Evolutionary conservation across 2,888 invertebrate genomes (phyloP), one percentile per base, ranked within the genome.

Genomic region (Archips xylosteana): DNA sequence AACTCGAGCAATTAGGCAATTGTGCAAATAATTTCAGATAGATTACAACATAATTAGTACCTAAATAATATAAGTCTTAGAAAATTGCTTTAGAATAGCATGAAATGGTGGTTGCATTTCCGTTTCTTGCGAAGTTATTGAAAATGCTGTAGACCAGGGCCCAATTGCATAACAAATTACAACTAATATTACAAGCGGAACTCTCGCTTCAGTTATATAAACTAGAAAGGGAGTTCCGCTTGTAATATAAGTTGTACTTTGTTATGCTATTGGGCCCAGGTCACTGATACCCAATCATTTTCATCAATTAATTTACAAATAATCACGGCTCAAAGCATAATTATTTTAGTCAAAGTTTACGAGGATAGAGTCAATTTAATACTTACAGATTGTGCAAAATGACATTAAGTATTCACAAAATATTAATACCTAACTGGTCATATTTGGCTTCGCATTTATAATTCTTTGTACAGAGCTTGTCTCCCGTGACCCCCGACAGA

Each of bases 371-470:
- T 61, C 62, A 51, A 66, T 63, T 67, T 75, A 23, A 81, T 79
- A 39, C 39, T 39, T 39, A 81, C 77, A 80, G 76, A 65, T 69
- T 74, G 68, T 70, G 68, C 64, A 64, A 59, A 34, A 57, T 69
- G 70, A 69, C 62, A 73, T 39, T 63, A 78, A 72, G 70, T 75
- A 74, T 47, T 47, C 32, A 47, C 8, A 13, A 34, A 13, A 34
- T 10, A 63, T 63, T 47, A 4, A 63, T 77, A 79, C 76, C 74
- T 77, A 76, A 76, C 66, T 71, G 72, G 70, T 81, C 82, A 83
- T 86, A 87, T 89, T 89, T 89, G 89, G 89, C 85, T 86, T 84
- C 80, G 77, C 77, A 82, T 84, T 82, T 83, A 83, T 62, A 61
- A 13, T 67, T 39, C 45, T 62, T 67, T 47, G 36, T n/a, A 42